Percentiles rank a stretch among this genome's conserved stretches.
Evolutionary conservation across 2,113 vertebrate genomes (phyloP).

Genomic region (Gymnocephalus cernua): DNA sequence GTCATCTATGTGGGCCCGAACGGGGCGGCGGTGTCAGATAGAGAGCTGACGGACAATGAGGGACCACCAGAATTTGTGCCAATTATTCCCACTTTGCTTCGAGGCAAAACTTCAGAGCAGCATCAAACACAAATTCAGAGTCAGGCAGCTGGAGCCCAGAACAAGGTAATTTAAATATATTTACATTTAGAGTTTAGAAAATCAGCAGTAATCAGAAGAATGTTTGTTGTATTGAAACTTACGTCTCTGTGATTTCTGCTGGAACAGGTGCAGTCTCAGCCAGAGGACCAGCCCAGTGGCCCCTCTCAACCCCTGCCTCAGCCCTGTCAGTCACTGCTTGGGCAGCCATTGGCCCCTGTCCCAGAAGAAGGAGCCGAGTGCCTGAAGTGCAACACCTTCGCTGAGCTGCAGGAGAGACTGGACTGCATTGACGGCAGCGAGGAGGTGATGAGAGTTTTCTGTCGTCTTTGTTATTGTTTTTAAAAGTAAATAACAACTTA

Average conservation of each 20-base stretch:
- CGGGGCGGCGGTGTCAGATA: slow-evolving; percentile 94
- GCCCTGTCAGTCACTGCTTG: slow-evolving; percentile 69
- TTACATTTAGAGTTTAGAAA: neutral
- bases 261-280: slow-evolving; percentile 62
- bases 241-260: slow-evolving; percentile 13
- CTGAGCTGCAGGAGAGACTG: slow-evolving; percentile 96
- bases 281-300: slow-evolving; percentile 54
- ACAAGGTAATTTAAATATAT: slow-evolving; percentile 59
- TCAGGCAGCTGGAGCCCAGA: slow-evolving; percentile 57
- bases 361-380: slow-evolving; percentile 88
- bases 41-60: slow-evolving; percentile 96
- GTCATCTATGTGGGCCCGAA: slow-evolving; percentile 98
- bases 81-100: slow-evolving; percentile 92
- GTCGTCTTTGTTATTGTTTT: slow-evolving; percentile 6
- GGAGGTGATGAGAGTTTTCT: slow-evolving; percentile 78
- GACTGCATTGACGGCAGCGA: slow-evolving; percentile 98
- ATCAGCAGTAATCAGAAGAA: neutral
- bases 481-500: neutral
- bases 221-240: neutral
- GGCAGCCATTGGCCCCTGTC: slow-evolving; percentile 80
- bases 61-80: slow-evolving; percentile 97
- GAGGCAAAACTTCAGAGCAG: slow-evolving; percentile 71
- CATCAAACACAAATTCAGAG: slow-evolving; percentile 55
- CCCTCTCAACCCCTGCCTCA: slow-evolving; percentile 51
- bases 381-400: slow-evolving; percentile 98